A percentile compares a stretch with the other conserved stretches of the same genome.
Conservation (phyloP, 2,113 vertebrate species). For the Brachyhypopomus gauderio region DNA sequence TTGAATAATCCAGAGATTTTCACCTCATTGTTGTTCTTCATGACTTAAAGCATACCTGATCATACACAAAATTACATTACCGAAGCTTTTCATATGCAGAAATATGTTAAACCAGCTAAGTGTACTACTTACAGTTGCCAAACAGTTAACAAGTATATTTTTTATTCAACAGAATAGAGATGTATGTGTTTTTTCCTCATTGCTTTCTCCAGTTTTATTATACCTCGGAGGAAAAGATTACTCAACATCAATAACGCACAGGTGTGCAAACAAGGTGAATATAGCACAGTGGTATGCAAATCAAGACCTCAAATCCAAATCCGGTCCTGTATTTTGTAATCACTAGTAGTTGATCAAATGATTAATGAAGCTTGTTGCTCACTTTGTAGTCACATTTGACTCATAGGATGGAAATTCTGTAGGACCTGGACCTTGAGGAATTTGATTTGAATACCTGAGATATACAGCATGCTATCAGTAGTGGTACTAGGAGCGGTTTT, state of each 20-base stretch:
- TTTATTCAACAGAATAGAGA: slow-evolving; percentile 18
- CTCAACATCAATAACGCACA: slow-evolving; percentile 51
- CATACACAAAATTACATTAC: slow-evolving; percentile 62
- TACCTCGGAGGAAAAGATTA: slow-evolving; percentile 35
- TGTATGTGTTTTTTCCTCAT: not conserved
- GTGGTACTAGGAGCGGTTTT: slow-evolving; percentile 42
- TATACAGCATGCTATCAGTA: slow-evolving; percentile 66
- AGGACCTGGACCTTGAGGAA: too few relatives aligned
- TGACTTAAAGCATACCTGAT: slow-evolving; percentile 59
- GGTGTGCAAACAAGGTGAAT: slow-evolving; percentile 59
- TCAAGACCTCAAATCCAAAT: too few relatives aligned
- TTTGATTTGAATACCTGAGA: too few relatives aligned
- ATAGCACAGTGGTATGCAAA: slow-evolving; percentile 17
- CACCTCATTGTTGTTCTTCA: slow-evolving; percentile 48
- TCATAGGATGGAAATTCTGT: too few relatives aligned
- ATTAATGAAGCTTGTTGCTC: too few relatives aligned
- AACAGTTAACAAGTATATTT: slow-evolving; percentile 46
- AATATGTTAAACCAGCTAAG: slow-evolving; percentile 54
- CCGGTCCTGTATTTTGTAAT: too few relatives aligned
- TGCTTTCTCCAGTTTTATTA: slow-evolving; percentile 7
- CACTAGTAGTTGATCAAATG: too few relatives aligned
- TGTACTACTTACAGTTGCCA: slow-evolving; percentile 53
- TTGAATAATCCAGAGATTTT: slow-evolving; percentile 14
- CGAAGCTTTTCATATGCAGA: slow-evolving; percentile 57
- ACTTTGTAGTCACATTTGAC: too few relatives aligned